phyloP scores from a whole-genome alignment of 1,140 invertebrate species.

The Vollenhovia emeryi region DNA sequence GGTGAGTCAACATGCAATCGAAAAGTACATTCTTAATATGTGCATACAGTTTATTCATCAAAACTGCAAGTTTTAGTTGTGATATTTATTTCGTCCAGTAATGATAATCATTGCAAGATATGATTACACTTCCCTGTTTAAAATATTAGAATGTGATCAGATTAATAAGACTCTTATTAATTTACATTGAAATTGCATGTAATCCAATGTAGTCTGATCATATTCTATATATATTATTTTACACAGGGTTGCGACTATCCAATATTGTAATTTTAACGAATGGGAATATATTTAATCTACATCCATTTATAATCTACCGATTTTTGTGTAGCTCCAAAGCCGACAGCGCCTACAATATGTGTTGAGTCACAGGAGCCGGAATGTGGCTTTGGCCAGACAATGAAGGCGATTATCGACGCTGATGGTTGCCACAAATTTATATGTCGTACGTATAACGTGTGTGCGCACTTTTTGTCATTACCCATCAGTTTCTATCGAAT shows the following conservation, averaged over 20 bases:
- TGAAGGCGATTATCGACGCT: constrained; percentile 87
- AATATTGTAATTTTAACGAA: background rate
- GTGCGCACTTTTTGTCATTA: background rate
- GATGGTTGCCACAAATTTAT: constrained; percentile 89
- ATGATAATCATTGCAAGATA: background rate
- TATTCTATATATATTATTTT: too few relatives aligned
- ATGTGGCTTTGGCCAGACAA: constrained; percentile 89
- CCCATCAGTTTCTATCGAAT: background rate
- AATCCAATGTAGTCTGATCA: too few relatives aligned
- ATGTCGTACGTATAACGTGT: constrained; percentile 86
- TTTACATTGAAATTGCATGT: too few relatives aligned
- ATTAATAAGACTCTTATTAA: too few relatives aligned
- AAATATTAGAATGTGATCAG: too few relatives aligned
- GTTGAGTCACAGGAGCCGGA: constrained; percentile 87
- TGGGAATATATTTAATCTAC: background rate
- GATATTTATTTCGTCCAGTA: background rate
- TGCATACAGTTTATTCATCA: background rate
- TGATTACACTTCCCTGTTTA: too few relatives aligned
- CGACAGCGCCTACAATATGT: constrained; percentile 86
- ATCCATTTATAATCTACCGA: background rate
- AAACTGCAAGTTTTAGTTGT: background rate
- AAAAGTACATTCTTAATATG: background rate
- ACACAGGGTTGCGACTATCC: background rate
- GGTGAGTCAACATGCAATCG: constrained; percentile 81
- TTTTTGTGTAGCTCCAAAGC: constrained; percentile 79